Evolutionary conservation across 1,140 invertebrate species (phyloP), one percentile per base, ranked within the genome.

Genomic region (Aplysia californica): DNA sequence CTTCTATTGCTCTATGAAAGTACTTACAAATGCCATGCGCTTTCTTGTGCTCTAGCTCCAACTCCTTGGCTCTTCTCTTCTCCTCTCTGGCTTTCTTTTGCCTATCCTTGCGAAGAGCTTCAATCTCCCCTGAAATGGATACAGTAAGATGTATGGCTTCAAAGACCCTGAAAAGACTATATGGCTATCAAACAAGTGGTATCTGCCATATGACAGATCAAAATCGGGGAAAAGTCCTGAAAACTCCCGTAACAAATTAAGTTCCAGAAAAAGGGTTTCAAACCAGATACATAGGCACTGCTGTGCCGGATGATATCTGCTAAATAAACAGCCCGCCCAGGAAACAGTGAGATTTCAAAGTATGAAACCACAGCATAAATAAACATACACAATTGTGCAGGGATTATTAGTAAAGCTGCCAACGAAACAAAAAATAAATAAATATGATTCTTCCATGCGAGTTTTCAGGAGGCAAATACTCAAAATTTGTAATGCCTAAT

Each of bases 21-120:
- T 29, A 78, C 79, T 83, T 85, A 89, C 87, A 85, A 76, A 82
- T 84, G 38, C 94, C 94, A 91, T 94, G 92, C 82, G 91, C 92
- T 67, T 92, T 92, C 78, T 94, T 94, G 85, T 95, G 94, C 79
- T 94, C 92, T 76, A 92, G 92, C 23, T 91, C 92, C 50, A 95
- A 95, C 56, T 92, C 92, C 77, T 91, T 93, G 79, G 95, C 94
- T 26, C 93, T 90, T 64, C 92, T 91, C 59, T 91, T 92, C 85
- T 96, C 95, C 33, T 95, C 93, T 20, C 92, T 90, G 50, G 92
- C 92, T 39, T 92, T 91, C 26, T 91, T 92, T 77, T 92, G 91
- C 33, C 95, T 91, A 35, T 92, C 86, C 80, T 91, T 92, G 70
- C 92, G 91, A 33, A 95, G 90, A n/a, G 89, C 89, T 39, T 92